Percentiles rank a stretch among this genome's conserved stretches.
Conservation (phyloP, 1,140 invertebrate species). For the Lucilia sericata region DNA sequence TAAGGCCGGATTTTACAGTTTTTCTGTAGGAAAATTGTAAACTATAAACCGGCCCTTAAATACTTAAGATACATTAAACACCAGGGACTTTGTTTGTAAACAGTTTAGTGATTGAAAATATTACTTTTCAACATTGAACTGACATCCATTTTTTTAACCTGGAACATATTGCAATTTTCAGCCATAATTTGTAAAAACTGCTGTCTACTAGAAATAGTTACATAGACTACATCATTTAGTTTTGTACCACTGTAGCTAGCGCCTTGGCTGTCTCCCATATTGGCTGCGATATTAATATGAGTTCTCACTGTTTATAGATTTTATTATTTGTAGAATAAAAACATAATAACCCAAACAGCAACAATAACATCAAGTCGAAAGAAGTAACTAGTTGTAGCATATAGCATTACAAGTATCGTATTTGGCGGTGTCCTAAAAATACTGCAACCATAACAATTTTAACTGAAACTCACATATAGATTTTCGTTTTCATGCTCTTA, state of each 20-base stretch:
- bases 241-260: conserved; percentile 48
- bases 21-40: no score
- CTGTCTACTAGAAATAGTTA: no score
- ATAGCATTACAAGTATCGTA: background rate
- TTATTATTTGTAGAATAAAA: background rate
- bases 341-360: no score
- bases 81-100: no score
- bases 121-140: no score
- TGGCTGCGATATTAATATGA: background rate
- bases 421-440: background rate
- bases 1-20: no score
- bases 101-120: no score
- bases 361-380: background rate
- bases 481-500: background rate
- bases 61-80: no score
- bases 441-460: conserved; percentile 8
- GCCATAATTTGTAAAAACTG: no score
- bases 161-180: no score
- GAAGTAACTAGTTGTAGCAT: background rate
- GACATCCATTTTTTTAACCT: no score
- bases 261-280: conserved; percentile 49
- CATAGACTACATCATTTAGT: background rate
- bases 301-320: conserved; percentile 1
- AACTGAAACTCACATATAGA: background rate
- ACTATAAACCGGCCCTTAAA: no score